Percentiles rank a stretch among this genome's conserved stretches.
These are phyloP conservation scores for Phrynocephalus guinanensis DNA, from an alignment of 2,797 vertebrate species.

Conservation along the genomic window DNA sequence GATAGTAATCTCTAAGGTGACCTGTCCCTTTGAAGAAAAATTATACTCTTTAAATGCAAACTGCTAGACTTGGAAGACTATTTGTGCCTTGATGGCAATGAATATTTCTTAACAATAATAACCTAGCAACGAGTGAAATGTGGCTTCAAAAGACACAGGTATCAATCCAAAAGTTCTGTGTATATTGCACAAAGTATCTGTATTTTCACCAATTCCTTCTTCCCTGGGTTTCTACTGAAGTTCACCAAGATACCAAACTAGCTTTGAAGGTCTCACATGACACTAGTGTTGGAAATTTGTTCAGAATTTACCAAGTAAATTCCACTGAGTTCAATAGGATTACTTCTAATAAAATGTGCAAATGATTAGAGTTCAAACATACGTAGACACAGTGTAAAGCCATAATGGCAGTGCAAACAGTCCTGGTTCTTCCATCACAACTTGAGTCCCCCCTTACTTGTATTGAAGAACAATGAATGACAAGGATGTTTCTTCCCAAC, in stretches of 20 bases:
- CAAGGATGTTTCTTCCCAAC: too few relatives aligned
- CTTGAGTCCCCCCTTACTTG: too few relatives aligned
- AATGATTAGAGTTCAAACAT: not conserved
- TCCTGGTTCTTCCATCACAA: too few relatives aligned
- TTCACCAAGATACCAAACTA: not conserved
- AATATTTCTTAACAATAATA: slow-evolving; percentile 8
- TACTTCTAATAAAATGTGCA: not conserved
- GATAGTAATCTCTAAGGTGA: slow-evolving; percentile 37
- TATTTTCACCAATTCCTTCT: not conserved
- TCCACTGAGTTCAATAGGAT: not conserved
- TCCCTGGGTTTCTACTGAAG: not conserved
- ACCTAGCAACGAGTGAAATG: not conserved
- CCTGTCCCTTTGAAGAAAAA: slow-evolving; percentile 27
- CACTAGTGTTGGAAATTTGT: not conserved
- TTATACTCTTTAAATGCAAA: slow-evolving; percentile 33
- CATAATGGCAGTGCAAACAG: too few relatives aligned
- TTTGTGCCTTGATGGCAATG: not conserved
- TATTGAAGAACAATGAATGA: too few relatives aligned
- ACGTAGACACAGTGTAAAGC: not conserved
- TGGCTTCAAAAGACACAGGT: not conserved
- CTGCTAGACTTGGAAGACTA: not conserved
- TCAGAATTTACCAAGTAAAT: not conserved
- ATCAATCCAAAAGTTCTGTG: not conserved
- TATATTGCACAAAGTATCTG: not conserved
- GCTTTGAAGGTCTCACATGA: not conserved